Percentiles rank a stretch among this genome's conserved stretches.
Conservation (phyloP, 2,888 invertebrate species). For the Amphipyra berbera region DNA sequence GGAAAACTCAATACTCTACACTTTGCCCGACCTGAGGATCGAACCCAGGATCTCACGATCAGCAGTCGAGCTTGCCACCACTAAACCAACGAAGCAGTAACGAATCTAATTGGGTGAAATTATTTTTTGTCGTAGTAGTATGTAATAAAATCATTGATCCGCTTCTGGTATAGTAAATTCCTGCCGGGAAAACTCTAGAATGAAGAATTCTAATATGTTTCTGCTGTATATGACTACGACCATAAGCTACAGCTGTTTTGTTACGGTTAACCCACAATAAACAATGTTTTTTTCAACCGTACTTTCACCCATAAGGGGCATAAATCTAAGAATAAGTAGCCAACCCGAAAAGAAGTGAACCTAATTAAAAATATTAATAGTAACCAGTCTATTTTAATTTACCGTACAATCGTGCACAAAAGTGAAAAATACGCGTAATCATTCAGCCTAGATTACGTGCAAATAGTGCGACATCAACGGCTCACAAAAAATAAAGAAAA, state of each 20-base stretch:
- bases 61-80: too few relatives aligned
- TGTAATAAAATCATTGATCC: too few relatives aligned
- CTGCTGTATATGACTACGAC: background rate
- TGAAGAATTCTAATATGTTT: too few relatives aligned
- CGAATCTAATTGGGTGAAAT: too few relatives aligned
- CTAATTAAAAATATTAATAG: conserved; percentile 51
- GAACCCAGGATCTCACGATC: too few relatives aligned
- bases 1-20: too few relatives aligned
- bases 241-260: conserved; percentile 6
- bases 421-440: conserved; percentile 55
- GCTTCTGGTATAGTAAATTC: too few relatives aligned
- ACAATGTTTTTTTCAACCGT: background rate
- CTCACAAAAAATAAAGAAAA: conserved; percentile 63
- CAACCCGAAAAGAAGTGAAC: conserved; percentile 34
- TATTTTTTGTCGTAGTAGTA: too few relatives aligned
- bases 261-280: background rate
- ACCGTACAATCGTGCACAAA: conserved; percentile 46
- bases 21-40: too few relatives aligned
- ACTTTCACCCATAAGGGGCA: background rate
- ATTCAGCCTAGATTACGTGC: conserved; percentile 65
- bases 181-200: too few relatives aligned
- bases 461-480: conserved; percentile 68
- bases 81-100: too few relatives aligned
- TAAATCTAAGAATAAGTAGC: conserved; percentile 33
- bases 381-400: conserved; percentile 42